Evolutionary conservation across 2,113 vertebrate genomes (phyloP).

Genomic region (Psettodes erumei): DNA sequence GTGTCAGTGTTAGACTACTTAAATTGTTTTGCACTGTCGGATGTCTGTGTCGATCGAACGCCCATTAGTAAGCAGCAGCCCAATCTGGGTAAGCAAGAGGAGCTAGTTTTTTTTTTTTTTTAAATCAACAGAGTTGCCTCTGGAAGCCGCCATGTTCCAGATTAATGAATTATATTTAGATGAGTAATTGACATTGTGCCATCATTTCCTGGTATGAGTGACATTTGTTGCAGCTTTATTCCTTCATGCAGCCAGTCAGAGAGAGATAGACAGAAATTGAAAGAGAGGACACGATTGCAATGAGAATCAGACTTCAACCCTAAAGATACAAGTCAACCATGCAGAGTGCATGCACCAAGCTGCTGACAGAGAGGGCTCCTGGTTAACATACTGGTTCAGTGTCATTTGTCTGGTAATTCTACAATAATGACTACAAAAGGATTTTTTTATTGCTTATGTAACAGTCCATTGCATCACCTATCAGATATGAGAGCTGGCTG

Average conservation of each 20-base stretch:
- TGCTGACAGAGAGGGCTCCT: not conserved
- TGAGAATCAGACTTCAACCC: not conserved
- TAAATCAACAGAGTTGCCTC: constrained; percentile 3
- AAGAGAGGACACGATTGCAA: not conserved
- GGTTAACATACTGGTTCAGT: not conserved
- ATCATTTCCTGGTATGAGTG: constrained; percentile 54
- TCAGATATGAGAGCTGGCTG: constrained; percentile 16
- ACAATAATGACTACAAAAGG: not conserved
- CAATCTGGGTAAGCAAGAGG: not conserved
- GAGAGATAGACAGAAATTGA: not conserved
- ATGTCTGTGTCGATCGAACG: not conserved
- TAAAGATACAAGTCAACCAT: not conserved
- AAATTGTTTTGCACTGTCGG: not conserved
- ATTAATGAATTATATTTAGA: constrained; percentile 27
- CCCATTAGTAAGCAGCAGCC: not conserved
- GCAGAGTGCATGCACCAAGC: not conserved
- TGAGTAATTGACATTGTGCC: constrained; percentile 37
- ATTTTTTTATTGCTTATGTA: not conserved
- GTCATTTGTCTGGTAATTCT: not conserved
- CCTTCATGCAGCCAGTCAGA: constrained; percentile 33
- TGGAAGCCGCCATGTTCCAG: constrained; percentile 24
- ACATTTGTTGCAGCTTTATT: constrained; percentile 40
- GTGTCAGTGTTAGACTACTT: not conserved
- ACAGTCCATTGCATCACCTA: no score
- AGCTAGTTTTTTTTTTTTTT: no score